phyloP scores from a whole-genome alignment of 2,797 vertebrate species.

The Rhynchotus rufescens region DNA sequence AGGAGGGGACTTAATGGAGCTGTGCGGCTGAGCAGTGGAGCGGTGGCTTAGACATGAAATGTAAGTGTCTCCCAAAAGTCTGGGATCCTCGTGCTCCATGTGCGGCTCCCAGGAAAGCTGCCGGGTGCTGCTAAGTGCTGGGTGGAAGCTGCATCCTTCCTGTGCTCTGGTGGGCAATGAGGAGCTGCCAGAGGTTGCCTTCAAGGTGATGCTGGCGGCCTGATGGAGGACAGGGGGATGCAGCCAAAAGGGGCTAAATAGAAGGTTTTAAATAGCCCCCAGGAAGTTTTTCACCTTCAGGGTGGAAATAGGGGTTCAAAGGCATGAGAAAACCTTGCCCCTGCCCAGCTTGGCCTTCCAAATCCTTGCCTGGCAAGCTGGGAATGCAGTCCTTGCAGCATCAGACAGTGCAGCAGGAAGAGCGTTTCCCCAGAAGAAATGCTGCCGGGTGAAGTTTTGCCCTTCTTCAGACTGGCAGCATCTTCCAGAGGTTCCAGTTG shows the following conservation, averaged over 20 bases:
- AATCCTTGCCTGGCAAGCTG: background rate
- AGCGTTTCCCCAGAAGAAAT: background rate
- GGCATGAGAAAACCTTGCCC: background rate
- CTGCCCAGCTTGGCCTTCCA: background rate
- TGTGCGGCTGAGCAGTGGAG: background rate
- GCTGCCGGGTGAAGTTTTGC: background rate
- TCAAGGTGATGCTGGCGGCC: background rate
- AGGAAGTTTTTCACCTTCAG: background rate
- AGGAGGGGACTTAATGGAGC: conserved; percentile 63
- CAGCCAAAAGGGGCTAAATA: background rate
- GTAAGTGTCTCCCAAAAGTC: conserved; percentile 60
- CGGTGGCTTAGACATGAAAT: conserved; percentile 57
- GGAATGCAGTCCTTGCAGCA: background rate
- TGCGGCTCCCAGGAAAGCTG: background rate
- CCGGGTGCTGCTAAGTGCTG: conserved; percentile 35
- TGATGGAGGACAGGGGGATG: background rate
- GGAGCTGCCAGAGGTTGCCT: background rate
- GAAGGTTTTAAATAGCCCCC: background rate
- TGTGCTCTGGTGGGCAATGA: background rate
- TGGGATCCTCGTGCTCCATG: background rate
- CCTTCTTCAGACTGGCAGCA: background rate
- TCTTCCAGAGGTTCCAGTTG: background rate
- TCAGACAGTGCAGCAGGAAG: background rate
- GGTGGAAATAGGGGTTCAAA: background rate
- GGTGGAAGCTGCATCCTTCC: background rate